Percentiles rank a stretch among this genome's conserved stretches.
These are phyloP conservation scores for Drosophila neonasuta DNA, from an alignment of 2,888 invertebrate genomes.

Conservation along the genomic window DNA sequence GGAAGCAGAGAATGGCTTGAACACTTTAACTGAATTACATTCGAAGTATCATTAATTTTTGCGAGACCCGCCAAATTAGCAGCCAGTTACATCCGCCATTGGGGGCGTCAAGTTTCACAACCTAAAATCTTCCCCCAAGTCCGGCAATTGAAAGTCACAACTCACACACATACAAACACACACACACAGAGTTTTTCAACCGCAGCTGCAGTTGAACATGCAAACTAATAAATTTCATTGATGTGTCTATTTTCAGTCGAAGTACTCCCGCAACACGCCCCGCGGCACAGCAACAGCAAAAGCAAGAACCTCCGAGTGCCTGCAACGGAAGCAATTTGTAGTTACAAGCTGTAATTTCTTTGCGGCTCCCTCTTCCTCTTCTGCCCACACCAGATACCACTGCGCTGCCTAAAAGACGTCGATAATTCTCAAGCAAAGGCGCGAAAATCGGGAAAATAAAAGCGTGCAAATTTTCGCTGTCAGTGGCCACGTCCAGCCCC, in stretches of 20 bases:
- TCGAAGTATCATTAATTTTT: slow-evolving; percentile 51
- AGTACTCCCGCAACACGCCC: neutral
- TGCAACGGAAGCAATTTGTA: slow-evolving; percentile 80
- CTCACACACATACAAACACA: slow-evolving; percentile 36
- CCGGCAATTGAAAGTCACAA: slow-evolving; percentile 64
- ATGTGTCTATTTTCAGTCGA: slow-evolving; percentile 79
- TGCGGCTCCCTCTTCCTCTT: slow-evolving; percentile 20
- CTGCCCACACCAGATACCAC: slow-evolving; percentile 7
- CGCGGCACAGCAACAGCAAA: slow-evolving; percentile 1
- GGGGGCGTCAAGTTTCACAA: slow-evolving; percentile 43
- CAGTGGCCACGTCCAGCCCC: slow-evolving; percentile 46
- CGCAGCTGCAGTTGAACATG: slow-evolving; percentile 74
- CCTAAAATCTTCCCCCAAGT: slow-evolving; percentile 47
- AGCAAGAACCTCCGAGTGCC: slow-evolving; percentile 57
- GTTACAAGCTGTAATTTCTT: slow-evolving; percentile 77
- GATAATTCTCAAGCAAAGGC: slow-evolving; percentile 73
- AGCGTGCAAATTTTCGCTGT: slow-evolving; percentile 73
- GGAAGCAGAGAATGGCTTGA: neutral
- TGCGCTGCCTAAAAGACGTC: slow-evolving; percentile 61
- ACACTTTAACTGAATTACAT: slow-evolving; percentile 21
- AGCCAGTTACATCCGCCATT: slow-evolving; percentile 66
- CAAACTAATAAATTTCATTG: slow-evolving; percentile 80
- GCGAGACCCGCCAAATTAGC: slow-evolving; percentile 63
- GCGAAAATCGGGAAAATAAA: slow-evolving; percentile 68
- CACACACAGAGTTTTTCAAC: slow-evolving; percentile 34